Conservation (phyloP, 2,113 vertebrate species). For the Etia nguti region DNA sequence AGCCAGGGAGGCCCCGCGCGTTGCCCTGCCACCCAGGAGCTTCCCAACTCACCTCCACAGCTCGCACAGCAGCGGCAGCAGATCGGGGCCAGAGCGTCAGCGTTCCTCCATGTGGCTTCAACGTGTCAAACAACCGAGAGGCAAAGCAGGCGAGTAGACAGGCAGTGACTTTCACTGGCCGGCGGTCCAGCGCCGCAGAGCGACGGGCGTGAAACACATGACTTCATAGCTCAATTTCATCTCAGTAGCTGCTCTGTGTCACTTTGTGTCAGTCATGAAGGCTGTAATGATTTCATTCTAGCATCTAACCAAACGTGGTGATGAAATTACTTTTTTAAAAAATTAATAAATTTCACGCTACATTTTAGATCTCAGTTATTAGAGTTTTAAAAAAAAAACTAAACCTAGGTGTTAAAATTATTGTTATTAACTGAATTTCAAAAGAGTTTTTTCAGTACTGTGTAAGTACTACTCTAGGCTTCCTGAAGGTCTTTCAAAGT, state of each 20-base stretch:
- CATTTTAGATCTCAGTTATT: neutral
- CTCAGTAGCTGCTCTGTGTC: neutral
- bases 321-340: neutral
- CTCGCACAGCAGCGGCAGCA: neutral
- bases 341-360: neutral
- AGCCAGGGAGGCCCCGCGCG: constrained; percentile 78
- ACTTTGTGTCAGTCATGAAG: neutral
- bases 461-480: neutral
- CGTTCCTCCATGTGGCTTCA: neutral
- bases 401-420: neutral
- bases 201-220: neutral
- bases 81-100: neutral
- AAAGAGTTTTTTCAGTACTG: neutral
- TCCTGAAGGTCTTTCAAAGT: neutral
- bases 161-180: neutral
- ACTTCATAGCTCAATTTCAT: neutral
- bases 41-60: constrained; percentile 80
- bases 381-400: neutral
- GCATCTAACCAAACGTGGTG: neutral
- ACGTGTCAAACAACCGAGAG: neutral
- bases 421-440: neutral
- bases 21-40: constrained; percentile 79
- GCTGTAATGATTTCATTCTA: neutral
- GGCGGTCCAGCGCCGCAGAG: neutral
- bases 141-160: neutral